A percentile compares a stretch with the other conserved stretches of the same genome.
Conservation (phyloP, 2,113 vertebrate genomes). For the Macaca mulatta region DNA sequence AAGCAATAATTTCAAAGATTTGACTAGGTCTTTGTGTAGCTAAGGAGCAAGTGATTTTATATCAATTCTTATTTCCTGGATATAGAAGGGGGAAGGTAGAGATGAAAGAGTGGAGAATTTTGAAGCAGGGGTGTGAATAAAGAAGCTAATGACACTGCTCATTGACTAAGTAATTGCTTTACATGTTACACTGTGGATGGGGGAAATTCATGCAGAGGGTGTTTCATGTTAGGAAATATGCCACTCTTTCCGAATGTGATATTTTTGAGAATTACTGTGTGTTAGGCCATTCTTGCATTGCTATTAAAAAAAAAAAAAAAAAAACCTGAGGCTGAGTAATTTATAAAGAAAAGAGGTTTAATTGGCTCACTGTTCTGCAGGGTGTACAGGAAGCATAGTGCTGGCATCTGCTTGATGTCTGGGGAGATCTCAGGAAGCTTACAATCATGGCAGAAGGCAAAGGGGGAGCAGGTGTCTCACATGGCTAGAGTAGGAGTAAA, state of each 20-base stretch:
- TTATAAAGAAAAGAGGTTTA: no score
- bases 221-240: background rate
- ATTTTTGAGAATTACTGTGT: background rate
- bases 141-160: background rate
- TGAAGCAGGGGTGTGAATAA: background rate
- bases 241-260: background rate
- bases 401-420: no score
- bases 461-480: no score
- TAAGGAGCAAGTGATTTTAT: background rate
- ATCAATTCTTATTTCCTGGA: background rate
- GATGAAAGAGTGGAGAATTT: background rate
- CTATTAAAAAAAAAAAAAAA: no score
- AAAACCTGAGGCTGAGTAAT: no score
- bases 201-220: background rate
- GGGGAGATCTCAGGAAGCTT: no score
- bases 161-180: constrained; percentile 2
- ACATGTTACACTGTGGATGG: background rate
- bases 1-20: background rate
- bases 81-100: background rate
- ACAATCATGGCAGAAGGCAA: no score
- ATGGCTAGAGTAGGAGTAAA: no score
- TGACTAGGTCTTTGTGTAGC: background rate
- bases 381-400: no score
- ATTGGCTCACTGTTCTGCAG: no score
- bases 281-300: no score